Evolutionary conservation across 2,888 invertebrate species (phyloP), one percentile per base, ranked within the genome.

Genomic region (Hydraecia micacea): DNA sequence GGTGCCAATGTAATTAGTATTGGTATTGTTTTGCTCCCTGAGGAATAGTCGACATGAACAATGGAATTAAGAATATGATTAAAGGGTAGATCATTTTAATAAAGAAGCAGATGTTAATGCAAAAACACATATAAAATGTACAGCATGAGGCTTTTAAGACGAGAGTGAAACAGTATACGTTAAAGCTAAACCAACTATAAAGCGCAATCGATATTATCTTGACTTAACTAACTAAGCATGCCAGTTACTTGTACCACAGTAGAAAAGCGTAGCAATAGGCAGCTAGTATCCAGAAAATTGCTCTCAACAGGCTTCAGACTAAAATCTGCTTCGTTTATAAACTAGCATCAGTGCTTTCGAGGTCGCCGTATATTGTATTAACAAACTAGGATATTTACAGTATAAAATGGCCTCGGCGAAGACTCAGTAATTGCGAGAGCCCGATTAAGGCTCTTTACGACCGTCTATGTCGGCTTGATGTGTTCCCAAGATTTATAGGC

Each of bases 381-480:
- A 87, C 87, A 90, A 88, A 90, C 85, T 89, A 90, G 89, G 87
- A 90, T 91, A 90, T 90, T 90, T 90, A 90, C 87, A 88, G 89
- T 86, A 82, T 86, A 83, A 88, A 87, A 84, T 81, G 90, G 83
- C 91, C 91, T 91, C 90, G 88, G 68, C 81, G 82, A 89, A 88
- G 86, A 91, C 86, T 91, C 90, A 85, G 90, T 93, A 93, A 94
- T 93, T 93, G 92, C 91, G 89, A 89, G 90, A 87, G 86, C 89
- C 91, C 93, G 93, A 94, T 93, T 93, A 91, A 92, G 91, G 88
- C 89, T 90, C 84, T 94, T 94, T 94, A 94, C 92, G 94, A 93
- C 86, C 90, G 87, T 88, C 88, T 79, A 75, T 73, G 83, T 63
- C 75, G 83, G 72, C 84, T 87, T 75, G 75, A 84, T 86, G 76